Evolutionary conservation across 2,797 vertebrate genomes (phyloP), one percentile per base, ranked within the genome.

Genomic region (Lutjanus argentimaculatus): DNA sequence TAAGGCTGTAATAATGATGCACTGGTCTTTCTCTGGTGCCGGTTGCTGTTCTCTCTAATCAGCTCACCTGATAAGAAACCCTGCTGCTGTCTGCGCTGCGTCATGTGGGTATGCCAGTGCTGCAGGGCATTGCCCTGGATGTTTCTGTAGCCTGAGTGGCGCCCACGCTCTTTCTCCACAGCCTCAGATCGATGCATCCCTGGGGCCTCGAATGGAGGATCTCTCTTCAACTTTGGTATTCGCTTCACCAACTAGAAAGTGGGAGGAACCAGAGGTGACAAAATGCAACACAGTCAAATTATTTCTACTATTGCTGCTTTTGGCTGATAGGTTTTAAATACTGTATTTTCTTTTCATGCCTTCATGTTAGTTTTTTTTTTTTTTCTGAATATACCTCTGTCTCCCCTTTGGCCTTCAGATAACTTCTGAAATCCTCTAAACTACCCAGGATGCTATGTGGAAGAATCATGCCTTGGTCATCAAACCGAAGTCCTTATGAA

Each of bases 371-470:
- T n/a, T n/a, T n/a, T n/a, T 30, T 2, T 30, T 30, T 30, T 30
- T 30, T 30, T 30, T 4, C 45, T 57, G 30, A 74, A 46, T 52
- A 36, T 84, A 98, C 98, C 95, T 95, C 91, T 17, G 75, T 74
- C 49, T 97, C 95, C 74, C 96, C 96, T 92, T 91, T 96, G 80
- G 91, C 88, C 86, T 96, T 61, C 72, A 97, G 96, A 86, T 96
- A 97, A 83, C 65, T 93, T 89, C 74, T 96, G 55, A 98, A 97
- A 77, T 97, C 96, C 70, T 97, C 94, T 67, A 97, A 93, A 82
- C 83, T 96, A 80, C 98, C 98, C 93, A 99, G 91, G 84, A 99
- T 96, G 84, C 96, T 97, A 85, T 99, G 97, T 3, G 97, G 95
- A 80, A 97, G 95, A 83, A 99, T 85, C 91, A 95, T 93, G 51